These are phyloP conservation scores for Athene cunicularia DNA, from an alignment of 2,113 vertebrate genomes.

Conservation along the genomic window DNA sequence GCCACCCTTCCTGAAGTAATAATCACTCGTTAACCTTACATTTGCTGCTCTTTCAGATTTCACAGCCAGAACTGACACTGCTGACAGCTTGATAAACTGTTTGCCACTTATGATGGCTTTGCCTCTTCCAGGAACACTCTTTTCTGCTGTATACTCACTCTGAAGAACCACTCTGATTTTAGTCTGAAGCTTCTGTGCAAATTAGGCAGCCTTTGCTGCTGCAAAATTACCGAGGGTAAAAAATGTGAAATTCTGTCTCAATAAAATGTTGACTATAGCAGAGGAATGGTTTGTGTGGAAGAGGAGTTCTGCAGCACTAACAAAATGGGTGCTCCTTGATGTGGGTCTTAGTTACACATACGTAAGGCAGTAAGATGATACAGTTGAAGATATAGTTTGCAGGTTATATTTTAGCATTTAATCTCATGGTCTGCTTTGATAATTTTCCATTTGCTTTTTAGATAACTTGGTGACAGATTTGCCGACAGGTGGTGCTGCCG, in stretches of 20 bases:
- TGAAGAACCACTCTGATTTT: neutral
- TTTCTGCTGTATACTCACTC: neutral
- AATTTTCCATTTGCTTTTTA: neutral
- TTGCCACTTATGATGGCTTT: neutral
- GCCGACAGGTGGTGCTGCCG: conserved; percentile 38
- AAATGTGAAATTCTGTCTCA: neutral
- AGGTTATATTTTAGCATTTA: neutral
- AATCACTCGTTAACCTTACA: conserved; percentile 51
- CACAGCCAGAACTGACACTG: conserved; percentile 27
- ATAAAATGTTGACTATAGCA: neutral
- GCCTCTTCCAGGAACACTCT: conserved; percentile 40
- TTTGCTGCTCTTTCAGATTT: conserved; percentile 59
- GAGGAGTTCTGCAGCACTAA: neutral
- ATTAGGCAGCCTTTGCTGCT: neutral
- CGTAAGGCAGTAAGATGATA: neutral
- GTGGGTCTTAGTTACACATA: neutral
- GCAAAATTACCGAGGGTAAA: neutral
- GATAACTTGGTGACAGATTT: neutral
- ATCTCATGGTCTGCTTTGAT: neutral
- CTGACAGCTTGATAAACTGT: conserved; percentile 57
- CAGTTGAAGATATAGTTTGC: neutral
- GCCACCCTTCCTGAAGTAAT: conserved; percentile 37
- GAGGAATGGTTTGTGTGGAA: neutral
- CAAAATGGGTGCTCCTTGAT: neutral
- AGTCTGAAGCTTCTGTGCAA: neutral